phyloP scores from a whole-genome alignment of 23 tunicate species.

The Botrylloides violaceus region DNA sequence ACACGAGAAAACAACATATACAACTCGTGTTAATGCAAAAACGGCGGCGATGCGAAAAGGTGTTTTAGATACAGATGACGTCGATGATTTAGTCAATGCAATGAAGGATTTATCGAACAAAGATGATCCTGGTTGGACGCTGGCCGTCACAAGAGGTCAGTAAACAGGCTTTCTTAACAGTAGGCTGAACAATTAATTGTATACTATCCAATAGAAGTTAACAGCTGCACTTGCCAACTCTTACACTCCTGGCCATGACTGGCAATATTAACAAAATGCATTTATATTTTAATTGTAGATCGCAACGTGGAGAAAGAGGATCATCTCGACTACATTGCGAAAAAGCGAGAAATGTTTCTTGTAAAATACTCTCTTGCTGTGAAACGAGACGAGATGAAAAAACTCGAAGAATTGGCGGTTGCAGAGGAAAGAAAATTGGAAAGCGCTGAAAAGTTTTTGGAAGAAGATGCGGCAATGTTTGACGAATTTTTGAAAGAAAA shows the following conservation, averaged over 20 bases:
- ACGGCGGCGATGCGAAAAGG: constrained; percentile 81
- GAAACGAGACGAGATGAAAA: constrained; percentile 90
- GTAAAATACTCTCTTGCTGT: constrained; percentile 91
- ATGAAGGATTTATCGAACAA: constrained; percentile 38
- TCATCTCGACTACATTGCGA: constrained; percentile 68
- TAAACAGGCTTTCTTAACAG: no score
- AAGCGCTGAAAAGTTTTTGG: constrained; percentile 83
- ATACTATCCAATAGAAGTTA: no score
- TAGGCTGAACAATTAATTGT: no score
- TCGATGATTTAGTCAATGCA: constrained; percentile 20
- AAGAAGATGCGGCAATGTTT: constrained; percentile 96
- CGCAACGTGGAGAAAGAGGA: constrained; percentile 89
- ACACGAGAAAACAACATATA: constrained; percentile 80
- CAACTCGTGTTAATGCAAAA: constrained; percentile 67
- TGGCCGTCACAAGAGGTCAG: constrained; percentile 85
- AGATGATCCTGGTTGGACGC: constrained; percentile 87
- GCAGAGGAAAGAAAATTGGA: constrained; percentile 90
- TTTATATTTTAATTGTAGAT: constrained; percentile 39
- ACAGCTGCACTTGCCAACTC: no score
- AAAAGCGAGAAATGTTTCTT: constrained; percentile 91
- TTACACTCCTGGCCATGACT: no score
- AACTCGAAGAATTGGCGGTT: constrained; percentile 83
- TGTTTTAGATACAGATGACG: constrained; percentile 50
- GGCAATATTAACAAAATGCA: no score
- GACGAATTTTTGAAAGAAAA: constrained; percentile 95